phyloP scores from a whole-genome alignment of 2,888 invertebrate genomes.

The Nymphalis polychloros region DNA sequence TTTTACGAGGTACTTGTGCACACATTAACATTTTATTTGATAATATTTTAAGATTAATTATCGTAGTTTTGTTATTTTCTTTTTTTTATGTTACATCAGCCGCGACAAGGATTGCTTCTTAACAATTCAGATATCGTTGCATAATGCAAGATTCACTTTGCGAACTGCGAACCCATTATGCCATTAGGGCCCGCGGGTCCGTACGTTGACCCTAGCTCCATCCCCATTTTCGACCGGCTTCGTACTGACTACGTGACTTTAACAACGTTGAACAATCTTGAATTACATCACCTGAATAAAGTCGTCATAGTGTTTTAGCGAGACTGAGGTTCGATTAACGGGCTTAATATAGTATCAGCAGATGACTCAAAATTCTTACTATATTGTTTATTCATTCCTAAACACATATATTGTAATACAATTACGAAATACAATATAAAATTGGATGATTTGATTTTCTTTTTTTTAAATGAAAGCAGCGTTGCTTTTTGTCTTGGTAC shows the following conservation, averaged over 20 bases:
- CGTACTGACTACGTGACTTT: constrained; percentile 65
- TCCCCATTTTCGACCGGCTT: constrained; percentile 49
- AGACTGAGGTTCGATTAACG: constrained; percentile 21
- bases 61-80: background rate
- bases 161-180: constrained; percentile 60
- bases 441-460: background rate
- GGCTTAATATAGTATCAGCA: background rate
- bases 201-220: constrained; percentile 62
- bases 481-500: no score
- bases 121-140: constrained; percentile 33
- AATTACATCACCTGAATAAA: constrained; percentile 50
- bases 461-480: no score
- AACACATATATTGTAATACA: background rate
- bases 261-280: constrained; percentile 51
- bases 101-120: constrained; percentile 7
- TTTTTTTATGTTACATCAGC: constrained; percentile 5
- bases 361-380: constrained; percentile 1
- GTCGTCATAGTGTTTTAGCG: constrained; percentile 35
- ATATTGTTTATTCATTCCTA: background rate
- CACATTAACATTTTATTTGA: no score
- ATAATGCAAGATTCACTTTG: constrained; percentile 42
- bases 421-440: background rate
- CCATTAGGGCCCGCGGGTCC: constrained; percentile 61
- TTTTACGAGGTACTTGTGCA: background rate
- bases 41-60: no score